Percentiles rank a stretch among this genome's conserved stretches.
Evolutionary conservation across 2,888 invertebrate genomes (phyloP).

Genomic region (Amorpha juglandis): DNA sequence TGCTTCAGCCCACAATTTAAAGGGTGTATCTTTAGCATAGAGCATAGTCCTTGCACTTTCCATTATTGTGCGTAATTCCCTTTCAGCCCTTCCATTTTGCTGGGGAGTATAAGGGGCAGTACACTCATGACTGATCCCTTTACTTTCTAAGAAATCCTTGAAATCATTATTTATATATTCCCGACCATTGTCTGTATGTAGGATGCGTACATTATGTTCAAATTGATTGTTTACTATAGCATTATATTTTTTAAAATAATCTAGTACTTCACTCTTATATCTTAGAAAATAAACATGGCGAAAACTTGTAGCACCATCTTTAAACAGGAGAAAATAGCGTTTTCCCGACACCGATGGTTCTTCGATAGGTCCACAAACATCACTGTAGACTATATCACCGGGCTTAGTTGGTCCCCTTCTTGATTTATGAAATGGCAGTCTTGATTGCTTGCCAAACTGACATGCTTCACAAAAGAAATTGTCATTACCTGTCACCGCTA

Average conservation of each 20-base stretch:
- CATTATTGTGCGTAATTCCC: conserved; percentile 49
- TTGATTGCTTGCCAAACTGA: conserved; percentile 31
- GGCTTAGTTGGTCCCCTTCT: conserved; percentile 16
- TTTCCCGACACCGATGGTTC: conserved; percentile 32
- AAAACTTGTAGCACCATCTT: conserved; percentile 19
- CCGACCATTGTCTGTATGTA: conserved; percentile 36
- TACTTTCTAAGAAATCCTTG: conserved; percentile 32
- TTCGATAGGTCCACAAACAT: conserved; percentile 37
- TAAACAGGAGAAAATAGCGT: conserved; percentile 40
- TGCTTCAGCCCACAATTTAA: conserved; percentile 57
- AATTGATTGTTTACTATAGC: conserved; percentile 35
- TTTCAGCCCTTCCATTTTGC: conserved; percentile 48
- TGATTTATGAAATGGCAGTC: conserved; percentile 31
- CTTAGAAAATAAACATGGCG: background rate
- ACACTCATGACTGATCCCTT: conserved; percentile 45
- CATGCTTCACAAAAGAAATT: conserved; percentile 37
- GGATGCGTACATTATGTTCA: conserved; percentile 25
- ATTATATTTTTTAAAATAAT: background rate
- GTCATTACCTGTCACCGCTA: conserved; percentile 18
- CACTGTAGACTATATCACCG: conserved; percentile 30
- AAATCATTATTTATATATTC: conserved; percentile 38
- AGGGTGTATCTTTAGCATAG: conserved; percentile 38
- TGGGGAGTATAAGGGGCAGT: conserved; percentile 47
- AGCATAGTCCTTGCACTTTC: conserved; percentile 46
- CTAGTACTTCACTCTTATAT: background rate